A percentile compares a stretch with the other conserved stretches of the same genome.
Conservation (phyloP, 2,888 invertebrate genomes). For the Caenorhabditis becei region DNA sequence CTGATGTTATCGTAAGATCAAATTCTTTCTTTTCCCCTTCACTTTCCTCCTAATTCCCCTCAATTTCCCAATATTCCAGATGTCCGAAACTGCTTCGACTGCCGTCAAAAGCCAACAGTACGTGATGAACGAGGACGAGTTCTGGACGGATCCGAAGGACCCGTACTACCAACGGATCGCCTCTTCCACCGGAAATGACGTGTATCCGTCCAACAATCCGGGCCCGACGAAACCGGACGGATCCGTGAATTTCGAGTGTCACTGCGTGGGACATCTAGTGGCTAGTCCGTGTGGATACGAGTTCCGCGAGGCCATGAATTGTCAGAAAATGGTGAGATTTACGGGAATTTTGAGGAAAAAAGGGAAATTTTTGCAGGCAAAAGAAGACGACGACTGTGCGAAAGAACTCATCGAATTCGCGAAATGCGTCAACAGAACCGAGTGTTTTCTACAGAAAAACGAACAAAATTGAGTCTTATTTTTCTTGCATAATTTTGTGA, state of each 20-base stretch:
- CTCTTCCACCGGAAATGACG: conserved; percentile 59
- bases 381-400: conserved; percentile 64
- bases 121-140: conserved; percentile 39
- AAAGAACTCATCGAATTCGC: conserved; percentile 78
- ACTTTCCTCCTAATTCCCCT: too few species aligned
- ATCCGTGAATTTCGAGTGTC: conserved; percentile 80
- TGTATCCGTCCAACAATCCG: conserved; percentile 77
- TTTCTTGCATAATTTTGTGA: background rate
- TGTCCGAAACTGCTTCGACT: background rate
- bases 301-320: conserved; percentile 77
- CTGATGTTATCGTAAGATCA: too few species aligned
- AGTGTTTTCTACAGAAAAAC: conserved; percentile 69
- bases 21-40: too few species aligned
- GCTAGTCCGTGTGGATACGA: conserved; percentile 79
- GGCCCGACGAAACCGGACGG: conserved; percentile 79
- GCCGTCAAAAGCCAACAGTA: background rate
- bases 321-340: conserved; percentile 73
- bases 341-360: conserved; percentile 61
- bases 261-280: conserved; percentile 80
- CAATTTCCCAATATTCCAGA: background rate
- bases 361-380: conserved; percentile 56
- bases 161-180: conserved; percentile 35
- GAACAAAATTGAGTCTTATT: background rate
- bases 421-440: conserved; percentile 76
- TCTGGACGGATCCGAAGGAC: conserved; percentile 51